A percentile compares a stretch with the other conserved stretches of the same genome.
These are phyloP conservation scores for Anarrhichthys ocellatus DNA, from an alignment of 2,113 vertebrate genomes.

Conservation along the genomic window DNA sequence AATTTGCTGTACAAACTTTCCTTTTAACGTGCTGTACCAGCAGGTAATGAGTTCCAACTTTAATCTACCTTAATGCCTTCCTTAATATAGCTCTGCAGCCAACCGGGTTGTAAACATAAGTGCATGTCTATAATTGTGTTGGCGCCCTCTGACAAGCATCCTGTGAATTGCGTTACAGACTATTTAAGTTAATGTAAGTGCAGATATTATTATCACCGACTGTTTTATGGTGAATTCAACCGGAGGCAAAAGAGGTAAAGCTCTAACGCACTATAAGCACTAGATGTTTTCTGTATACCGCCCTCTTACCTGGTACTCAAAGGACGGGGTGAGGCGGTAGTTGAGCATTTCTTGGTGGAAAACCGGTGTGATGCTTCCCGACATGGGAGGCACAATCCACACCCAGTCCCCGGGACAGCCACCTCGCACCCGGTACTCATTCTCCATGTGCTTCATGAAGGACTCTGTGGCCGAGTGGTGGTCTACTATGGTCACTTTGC, in stretches of 20 bases:
- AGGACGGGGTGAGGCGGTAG: constrained; percentile 95
- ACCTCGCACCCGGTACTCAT: constrained; percentile 92
- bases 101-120: constrained; percentile 9
- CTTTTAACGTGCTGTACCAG: not conserved
- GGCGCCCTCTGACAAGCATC: not conserved
- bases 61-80: constrained; percentile 22
- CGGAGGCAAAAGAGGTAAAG: not conserved
- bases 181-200: not conserved
- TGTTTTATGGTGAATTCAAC: not conserved
- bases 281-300: not conserved
- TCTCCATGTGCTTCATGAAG: constrained; percentile 99
- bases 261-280: not conserved
- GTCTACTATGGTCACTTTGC: constrained; percentile 98
- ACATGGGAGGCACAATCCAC: constrained; percentile 99
- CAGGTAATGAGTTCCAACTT: constrained; percentile 10
- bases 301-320: constrained; percentile 93
- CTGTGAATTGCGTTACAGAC: not conserved
- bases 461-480: constrained; percentile 98
- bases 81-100: not conserved
- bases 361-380: constrained; percentile 95
- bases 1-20: not conserved
- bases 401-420: constrained; percentile 98
- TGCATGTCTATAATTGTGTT: not conserved
- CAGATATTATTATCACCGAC: not conserved
- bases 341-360: constrained; percentile 99